Conservation (phyloP, 2,113 vertebrate species). For the Grus americana region DNA sequence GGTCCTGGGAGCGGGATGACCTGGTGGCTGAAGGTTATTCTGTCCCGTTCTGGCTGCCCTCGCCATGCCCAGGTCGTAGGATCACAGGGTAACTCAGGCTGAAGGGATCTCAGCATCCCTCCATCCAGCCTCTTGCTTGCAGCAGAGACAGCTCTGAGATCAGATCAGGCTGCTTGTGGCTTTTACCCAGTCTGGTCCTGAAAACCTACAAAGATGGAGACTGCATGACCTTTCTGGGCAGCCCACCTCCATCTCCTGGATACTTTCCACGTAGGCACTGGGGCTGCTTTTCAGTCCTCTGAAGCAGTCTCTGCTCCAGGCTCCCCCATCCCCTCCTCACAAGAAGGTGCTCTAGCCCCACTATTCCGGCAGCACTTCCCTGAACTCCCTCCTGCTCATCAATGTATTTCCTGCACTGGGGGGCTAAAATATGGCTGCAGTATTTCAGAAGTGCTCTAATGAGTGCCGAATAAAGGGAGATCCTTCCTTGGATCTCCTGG, state of each 20-base stretch:
- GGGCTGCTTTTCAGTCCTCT: neutral
- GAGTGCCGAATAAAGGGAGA: neutral
- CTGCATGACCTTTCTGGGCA: neutral
- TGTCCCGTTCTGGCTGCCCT: fast-evolving
- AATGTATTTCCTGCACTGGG: neutral
- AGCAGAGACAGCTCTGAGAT: neutral
- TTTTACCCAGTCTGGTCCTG: neutral
- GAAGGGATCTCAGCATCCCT: neutral
- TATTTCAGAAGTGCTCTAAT: neutral
- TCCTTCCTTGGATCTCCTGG: neutral
- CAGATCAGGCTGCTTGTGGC: neutral
- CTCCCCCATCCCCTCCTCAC: neutral
- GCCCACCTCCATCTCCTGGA: fast-evolving
- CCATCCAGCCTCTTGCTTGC: neutral
- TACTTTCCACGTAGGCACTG: neutral
- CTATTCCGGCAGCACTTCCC: neutral
- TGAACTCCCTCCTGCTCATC: neutral
- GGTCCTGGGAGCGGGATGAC: neutral
- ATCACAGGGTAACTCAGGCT: neutral
- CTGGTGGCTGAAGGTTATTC: neutral
- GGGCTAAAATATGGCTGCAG: neutral
- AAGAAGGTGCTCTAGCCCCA: neutral
- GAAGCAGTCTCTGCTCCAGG: neutral
- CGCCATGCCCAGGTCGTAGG: fast-evolving
- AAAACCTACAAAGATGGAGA: neutral